Evolutionary conservation across 2,797 vertebrate species (phyloP).

Genomic region (Artibeus jamaicensis): DNA sequence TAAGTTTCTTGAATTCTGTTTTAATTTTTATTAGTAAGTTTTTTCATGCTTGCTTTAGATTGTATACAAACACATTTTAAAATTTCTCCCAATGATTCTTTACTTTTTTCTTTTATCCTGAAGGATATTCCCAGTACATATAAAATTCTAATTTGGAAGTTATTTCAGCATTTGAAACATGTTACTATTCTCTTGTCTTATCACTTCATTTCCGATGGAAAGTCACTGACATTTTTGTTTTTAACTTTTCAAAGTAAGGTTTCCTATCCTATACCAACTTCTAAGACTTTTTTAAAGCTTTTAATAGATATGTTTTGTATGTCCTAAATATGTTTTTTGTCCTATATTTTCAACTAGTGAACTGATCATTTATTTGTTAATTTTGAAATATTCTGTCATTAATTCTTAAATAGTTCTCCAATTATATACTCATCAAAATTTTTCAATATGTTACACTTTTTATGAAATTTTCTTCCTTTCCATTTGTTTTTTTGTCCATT

Average conservation of each 20-base stretch:
- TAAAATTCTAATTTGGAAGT: background rate
- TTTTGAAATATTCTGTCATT: background rate
- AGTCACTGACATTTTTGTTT: background rate
- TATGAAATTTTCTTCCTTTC: background rate
- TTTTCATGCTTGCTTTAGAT: background rate
- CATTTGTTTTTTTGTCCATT: background rate
- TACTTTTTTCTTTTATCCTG: background rate
- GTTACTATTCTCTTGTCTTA: background rate
- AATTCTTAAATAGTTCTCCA: background rate
- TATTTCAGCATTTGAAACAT: background rate
- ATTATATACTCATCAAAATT: background rate
- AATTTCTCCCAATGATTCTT: background rate
- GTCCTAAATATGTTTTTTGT: background rate
- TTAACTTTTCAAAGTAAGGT: background rate
- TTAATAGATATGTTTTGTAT: background rate
- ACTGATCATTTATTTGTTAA: background rate
- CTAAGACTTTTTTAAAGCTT: background rate
- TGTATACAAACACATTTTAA: background rate
- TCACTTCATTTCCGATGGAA: background rate
- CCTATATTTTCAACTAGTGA: background rate
- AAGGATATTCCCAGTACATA: background rate
- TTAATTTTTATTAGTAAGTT: background rate
- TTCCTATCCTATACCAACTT: fast-evolving
- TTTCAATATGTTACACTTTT: background rate
- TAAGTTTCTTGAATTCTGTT: background rate